Base-by-base conservation (phyloP, 2,888 invertebrate genomes). In the Cantharis lateralis region DNA sequence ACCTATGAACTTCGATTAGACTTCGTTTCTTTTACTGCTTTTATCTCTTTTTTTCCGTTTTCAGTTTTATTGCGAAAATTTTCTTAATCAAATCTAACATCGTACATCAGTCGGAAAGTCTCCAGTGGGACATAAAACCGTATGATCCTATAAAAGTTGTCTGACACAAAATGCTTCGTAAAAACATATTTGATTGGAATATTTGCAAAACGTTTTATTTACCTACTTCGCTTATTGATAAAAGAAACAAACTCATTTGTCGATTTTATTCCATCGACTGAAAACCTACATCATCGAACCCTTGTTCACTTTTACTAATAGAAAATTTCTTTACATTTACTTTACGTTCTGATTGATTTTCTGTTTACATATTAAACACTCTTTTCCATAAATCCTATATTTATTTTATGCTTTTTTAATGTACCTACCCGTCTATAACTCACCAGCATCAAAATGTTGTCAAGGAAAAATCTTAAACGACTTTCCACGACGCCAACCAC, bases 31-130 rank as follows among this genome's bases (percentile, higher is more conserved):
- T 80, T 72, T 68, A 70, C 71, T 73, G 64, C 64, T 78, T 76
- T 78, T 72, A 70, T 75, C 66, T 69, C 68, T 61, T 61, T 78
- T 78, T 72, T 72, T 28, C 61, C 66, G 68, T 72, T 72, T 81
- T 82, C 81, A 81, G 82, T 83, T 83, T 83, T 83, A 83, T 83
- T 82, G 81, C 80, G 82, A 80, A 82, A 84, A 84, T 84, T 84
- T 84, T 84, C 83, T 84, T 84, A 85, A 85, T 85, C 85, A 85
- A 85, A 85, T 84, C 82, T 83, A 83, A 83, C 83, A 79, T 81
- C 78, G 82, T 82, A 83, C 84, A 84, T 85, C 84, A 83, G 83
- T 80, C 82, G 82, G 82, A 83, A 78, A 82, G 80, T 84, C 84
- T 84, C 84, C 81, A 81, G 83, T 78, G 82, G 82, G 63, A 82